Evolutionary conservation across 2,888 invertebrate species (phyloP), one percentile per base, ranked within the genome.

Genomic region (Halictus quadricinctus): DNA sequence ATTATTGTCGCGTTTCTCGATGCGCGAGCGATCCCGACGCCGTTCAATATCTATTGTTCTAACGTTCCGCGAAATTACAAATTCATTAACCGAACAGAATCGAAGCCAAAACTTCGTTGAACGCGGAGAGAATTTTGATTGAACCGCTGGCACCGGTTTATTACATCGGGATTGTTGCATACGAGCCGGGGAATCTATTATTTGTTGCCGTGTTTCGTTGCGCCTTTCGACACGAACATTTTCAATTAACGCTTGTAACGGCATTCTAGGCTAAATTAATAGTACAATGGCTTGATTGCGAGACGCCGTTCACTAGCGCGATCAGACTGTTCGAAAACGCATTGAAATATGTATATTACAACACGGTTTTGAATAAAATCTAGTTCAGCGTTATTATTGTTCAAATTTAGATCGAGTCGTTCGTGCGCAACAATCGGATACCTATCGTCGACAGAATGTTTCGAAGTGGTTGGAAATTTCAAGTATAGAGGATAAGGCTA

Each of bases 31-130:
- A 46, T 21, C 25, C 29, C 13, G 15, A 18, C 6, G 15, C 29
- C 25, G 60, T 60, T 72, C 25, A 25, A 46, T n/a, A 46, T 15
- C n/a, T 5, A 46, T 72, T 1, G 72, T 72, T 46, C 72, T 43
- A 13, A 25, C 46, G 29, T 50, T 21, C 0, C 10, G 18, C 15
- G 41, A 21, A 50, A 36, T 50, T 46, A 10, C 29, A 29, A 60
- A n/a, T 36, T 60, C 6, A 13, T 60, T 15, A 3, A 41, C 18
- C 41, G 25, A 54, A 13, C n/a, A 58, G 79, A 82, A 60, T 79
- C 73, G 6, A 12, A 36, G 79, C 58, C n/a, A 46, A 82, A 73
- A 79, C 80, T 82, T 82, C 69, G 81, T 82, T 82, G 74, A 81
- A 50, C 12, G n/a, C 15, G 18, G 21, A 50, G 13, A 29, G 43